Evolutionary conservation across 2,888 invertebrate species (phyloP).

Genomic region (Lutraria lutraria): DNA sequence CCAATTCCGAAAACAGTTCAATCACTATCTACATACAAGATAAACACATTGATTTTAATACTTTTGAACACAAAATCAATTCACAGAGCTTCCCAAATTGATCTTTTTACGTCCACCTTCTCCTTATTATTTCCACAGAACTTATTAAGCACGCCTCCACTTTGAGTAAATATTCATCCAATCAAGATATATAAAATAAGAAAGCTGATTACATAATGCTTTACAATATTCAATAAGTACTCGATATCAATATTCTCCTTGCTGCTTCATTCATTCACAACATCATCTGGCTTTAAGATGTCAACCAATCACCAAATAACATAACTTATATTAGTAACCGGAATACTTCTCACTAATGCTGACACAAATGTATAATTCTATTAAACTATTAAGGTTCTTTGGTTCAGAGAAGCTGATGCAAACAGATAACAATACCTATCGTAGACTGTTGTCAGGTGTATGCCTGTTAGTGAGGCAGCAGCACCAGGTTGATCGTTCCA

Average conservation of each 20-base stretch:
- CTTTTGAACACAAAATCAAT: background rate
- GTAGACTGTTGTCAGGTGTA: no score
- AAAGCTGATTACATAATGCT: background rate
- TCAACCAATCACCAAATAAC: constrained; percentile 8
- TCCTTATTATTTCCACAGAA: background rate
- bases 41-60: background rate
- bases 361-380: background rate
- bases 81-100: background rate
- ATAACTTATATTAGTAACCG: background rate
- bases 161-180: background rate
- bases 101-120: background rate
- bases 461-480: no score
- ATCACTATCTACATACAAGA: background rate
- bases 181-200: background rate
- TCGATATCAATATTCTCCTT: constrained; percentile 5
- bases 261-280: background rate
- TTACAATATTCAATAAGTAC: constrained; percentile 10
- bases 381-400: background rate
- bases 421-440: no score
- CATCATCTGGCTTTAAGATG: background rate
- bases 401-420: no score
- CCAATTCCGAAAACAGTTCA: background rate
- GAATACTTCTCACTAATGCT: background rate
- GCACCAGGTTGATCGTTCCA: no score
- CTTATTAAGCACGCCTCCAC: background rate